Base-by-base conservation (phyloP, 2,113 vertebrate species). In the Dasyurus viverrinus region DNA sequence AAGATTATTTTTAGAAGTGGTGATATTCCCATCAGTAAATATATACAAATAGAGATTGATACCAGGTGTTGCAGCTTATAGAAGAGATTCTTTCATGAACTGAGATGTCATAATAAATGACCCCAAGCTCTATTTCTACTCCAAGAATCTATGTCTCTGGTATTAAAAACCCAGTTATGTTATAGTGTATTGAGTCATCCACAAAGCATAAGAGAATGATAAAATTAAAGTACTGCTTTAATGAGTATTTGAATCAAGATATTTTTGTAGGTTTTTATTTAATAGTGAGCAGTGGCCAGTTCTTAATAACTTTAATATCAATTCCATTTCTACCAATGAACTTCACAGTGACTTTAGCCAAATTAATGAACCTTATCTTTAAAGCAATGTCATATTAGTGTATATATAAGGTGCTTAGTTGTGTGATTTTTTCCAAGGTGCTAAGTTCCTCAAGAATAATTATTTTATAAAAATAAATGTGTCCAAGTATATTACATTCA, bases 261-360 rank as follows among this genome's bases (percentile, higher is more conserved):
- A 19, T 53, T 68, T 91, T 57, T 94, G 27, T 92, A 36, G 54
- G 90, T 89, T 97, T 9, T 25, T 95, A 89, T 92, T 36, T 89
- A 60, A 26, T 42, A 94, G 90, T 60, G n/a, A 92, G 60, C 53
- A 93, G 90, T 90, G 91, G 2, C 9, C 60, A 91, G 1, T 47
- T 89, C 89, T 93, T 93, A 68, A 89, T 68, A 57, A 50, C 10
- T 57, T 53, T 89, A 50, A 68, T 42, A 55, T 94, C 76, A 94
- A 91, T 92, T 90, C n/a, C 26, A 47, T 92, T 93, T 55, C 48
- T 93, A 36, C 25, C 14, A 22, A 11, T 27, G 3, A 95, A 53
- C 91, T 93, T 89, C 30, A 36, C 27, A 36, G 53, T 91, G 27
- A 26, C 76, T 46, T 84, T 53, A 52, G 89, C 25, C 4, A 94